phyloP scores from a whole-genome alignment of 2,888 invertebrate genomes.

The Fragum fragum region DNA sequence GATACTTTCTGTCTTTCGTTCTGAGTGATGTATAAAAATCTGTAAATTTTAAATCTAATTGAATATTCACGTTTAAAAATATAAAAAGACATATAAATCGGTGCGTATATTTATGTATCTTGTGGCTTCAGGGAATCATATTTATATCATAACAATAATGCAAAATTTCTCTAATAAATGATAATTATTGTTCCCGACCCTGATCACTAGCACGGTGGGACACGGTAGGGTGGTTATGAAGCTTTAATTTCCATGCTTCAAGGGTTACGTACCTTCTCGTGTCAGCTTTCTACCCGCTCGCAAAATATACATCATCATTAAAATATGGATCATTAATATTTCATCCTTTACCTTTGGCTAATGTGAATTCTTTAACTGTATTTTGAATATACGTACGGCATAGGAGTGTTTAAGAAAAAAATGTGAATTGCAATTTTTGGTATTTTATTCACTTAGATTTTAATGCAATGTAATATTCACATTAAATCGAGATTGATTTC shows the following conservation, averaged over 20 bases:
- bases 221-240: slow-evolving; percentile 1
- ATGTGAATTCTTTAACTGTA: neutral
- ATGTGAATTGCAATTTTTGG: too few relatives aligned
- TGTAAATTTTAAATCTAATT: too few relatives aligned
- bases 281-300: slow-evolving; percentile 14
- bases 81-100: too few relatives aligned
- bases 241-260: slow-evolving; percentile 25
- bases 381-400: too few relatives aligned
- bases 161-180: slow-evolving; percentile 25
- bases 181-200: slow-evolving; percentile 26
- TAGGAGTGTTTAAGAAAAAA: too few relatives aligned
- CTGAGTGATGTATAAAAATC: too few relatives aligned
- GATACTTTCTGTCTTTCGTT: too few relatives aligned
- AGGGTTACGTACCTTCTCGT: slow-evolving; percentile 20
- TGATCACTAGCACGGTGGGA: neutral
- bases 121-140: slow-evolving; percentile 10
- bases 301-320: slow-evolving; percentile 32
- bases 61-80: too few relatives aligned
- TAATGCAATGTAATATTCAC: too few relatives aligned
- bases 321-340: slow-evolving; percentile 31
- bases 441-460: too few relatives aligned
- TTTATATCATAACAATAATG: slow-evolving; percentile 18
- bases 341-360: neutral
- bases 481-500: too few relatives aligned
- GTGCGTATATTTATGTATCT: too few relatives aligned